phyloP scores from a whole-genome alignment of 2,797 vertebrate species.

The Artibeus jamaicensis region DNA sequence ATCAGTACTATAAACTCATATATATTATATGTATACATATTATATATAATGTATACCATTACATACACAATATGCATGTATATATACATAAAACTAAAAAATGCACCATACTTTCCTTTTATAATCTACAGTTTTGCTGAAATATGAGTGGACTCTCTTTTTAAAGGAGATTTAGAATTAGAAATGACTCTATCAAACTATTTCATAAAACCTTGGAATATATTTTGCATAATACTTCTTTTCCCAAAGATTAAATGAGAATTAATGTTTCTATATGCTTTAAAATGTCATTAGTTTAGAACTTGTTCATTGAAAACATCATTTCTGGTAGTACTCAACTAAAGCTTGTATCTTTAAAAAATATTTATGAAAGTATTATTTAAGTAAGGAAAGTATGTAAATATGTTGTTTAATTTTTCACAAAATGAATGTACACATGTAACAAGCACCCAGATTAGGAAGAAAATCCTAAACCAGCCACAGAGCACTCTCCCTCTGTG shows the following conservation, averaged over 20 bases:
- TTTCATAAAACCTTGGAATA: slow-evolving; percentile 4
- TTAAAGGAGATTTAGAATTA: slow-evolving; percentile 44
- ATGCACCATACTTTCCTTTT: neutral
- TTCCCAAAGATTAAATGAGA: slow-evolving; percentile 15
- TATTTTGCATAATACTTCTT: neutral
- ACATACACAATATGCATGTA: neutral
- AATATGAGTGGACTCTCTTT: slow-evolving; percentile 9
- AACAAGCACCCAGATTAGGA: neutral
- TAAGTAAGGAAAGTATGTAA: neutral
- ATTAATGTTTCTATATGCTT: neutral
- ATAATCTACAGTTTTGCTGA: neutral
- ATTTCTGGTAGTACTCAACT: neutral
- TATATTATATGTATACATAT: neutral
- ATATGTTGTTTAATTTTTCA: neutral
- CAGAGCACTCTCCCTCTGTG: too few species aligned
- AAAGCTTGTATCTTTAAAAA: neutral
- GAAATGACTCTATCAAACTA: neutral
- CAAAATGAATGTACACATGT: neutral
- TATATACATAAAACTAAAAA: neutral
- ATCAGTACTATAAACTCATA: neutral
- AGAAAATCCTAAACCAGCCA: neutral
- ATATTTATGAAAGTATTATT: neutral
- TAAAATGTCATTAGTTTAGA: neutral
- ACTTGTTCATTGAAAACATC: neutral
- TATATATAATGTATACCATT: neutral